These are phyloP conservation scores for Dendrolimus kikuchii DNA, from an alignment of 1,140 invertebrate species.

Conservation along the genomic window DNA sequence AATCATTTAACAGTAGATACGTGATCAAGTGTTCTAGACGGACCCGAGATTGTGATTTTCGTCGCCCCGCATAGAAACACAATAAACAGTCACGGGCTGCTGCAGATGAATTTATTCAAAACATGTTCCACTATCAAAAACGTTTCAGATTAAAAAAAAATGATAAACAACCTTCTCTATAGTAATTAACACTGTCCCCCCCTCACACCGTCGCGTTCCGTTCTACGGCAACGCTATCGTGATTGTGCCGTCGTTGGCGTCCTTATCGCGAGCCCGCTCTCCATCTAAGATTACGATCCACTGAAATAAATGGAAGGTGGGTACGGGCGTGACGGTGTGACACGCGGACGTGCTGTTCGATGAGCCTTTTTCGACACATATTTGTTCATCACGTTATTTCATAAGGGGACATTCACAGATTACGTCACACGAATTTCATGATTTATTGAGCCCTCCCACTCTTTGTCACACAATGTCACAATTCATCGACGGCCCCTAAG, in stretches of 20 bases:
- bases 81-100: too few relatives aligned
- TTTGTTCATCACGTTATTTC: not conserved
- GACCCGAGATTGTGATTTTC: too few relatives aligned
- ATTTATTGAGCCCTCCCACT: too few relatives aligned
- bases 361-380: slow-evolving; percentile 1
- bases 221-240: slow-evolving; percentile 20
- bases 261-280: slow-evolving; percentile 23
- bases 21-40: too few relatives aligned
- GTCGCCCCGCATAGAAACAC: too few relatives aligned
- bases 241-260: slow-evolving; percentile 17
- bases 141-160: slow-evolving; percentile 5
- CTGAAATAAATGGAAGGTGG: slow-evolving; percentile 37
- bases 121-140: not conserved
- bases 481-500: too few relatives aligned
- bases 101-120: not conserved
- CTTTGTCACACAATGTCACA: too few relatives aligned
- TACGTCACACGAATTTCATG: too few relatives aligned
- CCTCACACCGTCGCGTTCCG: slow-evolving; percentile 8
- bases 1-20: too few relatives aligned
- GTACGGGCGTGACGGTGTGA: slow-evolving; percentile 30
- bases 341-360: slow-evolving; percentile 15
- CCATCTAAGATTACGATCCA: slow-evolving; percentile 30
- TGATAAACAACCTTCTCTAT: slow-evolving; percentile 14
- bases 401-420: too few relatives aligned
- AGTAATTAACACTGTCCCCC: slow-evolving; percentile 15